Evolutionary conservation across 53 echinoderm and acorn worm species (phyloP), one percentile per base, ranked within the genome.

Genomic region (Henricia sp.): DNA sequence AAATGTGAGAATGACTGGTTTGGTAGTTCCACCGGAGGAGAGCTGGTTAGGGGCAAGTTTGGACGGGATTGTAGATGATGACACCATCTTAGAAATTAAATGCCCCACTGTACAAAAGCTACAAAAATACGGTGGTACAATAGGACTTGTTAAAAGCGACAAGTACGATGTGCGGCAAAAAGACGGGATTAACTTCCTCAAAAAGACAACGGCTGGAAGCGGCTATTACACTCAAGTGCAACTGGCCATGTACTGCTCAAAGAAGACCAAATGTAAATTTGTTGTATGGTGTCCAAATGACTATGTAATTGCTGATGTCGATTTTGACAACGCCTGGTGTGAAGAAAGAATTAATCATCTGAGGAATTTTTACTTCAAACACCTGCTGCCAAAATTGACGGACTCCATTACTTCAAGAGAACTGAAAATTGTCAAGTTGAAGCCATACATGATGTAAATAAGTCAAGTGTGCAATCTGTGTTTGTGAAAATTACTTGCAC

Each of bases 1-100:
- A 35, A 24, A 66, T 36, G 17, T 66, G 2, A 21, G 9, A 66
- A 19, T 12, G 2, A 77, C 78, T 28, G 90, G 90, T 4, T 51
- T 90, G 0, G 33, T 86, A 25, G 85, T 90, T 26, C 77, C 68
- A 16, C 90, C 86, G 14, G 51, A 57, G 17, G 41, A 77, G 19
- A 85, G 72, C 37, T 86, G 90, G 85, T 62, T 90, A 35, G 90
- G 82, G 50, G 90, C 90, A 26, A 89, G 90, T 36, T 43, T 89
- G 8, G 85, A 89, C 53, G 90, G 85, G 2, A 53, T 76, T 8
- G 53, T 89, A 4, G 90, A 85, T 38, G 70, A 77, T 36, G n/a
- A 84, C 11, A 75, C 90, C 2, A 85, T 85, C 13, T 13, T 89
- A 11, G 90, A 89, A 68, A 89, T 89, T 19, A 89, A 84, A 60